A percentile compares a stretch with the other conserved stretches of the same genome.
Evolutionary conservation across 2,888 invertebrate genomes (phyloP).

Genomic region (Herminia tarsipennalis): DNA sequence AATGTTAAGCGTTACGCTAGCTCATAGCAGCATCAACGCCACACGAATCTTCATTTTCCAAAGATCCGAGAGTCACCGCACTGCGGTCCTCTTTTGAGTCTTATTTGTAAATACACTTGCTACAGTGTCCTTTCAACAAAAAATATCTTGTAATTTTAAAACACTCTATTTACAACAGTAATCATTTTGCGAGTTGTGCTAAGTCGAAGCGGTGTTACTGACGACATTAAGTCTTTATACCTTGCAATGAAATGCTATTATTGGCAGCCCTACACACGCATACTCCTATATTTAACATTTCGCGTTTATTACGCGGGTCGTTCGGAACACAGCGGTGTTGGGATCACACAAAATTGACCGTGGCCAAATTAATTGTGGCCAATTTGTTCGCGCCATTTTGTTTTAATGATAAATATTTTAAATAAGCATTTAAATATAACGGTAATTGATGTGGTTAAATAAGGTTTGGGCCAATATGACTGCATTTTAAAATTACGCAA

Average conservation of each 20-base stretch:
- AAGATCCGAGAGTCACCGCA: no score
- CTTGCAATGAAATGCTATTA: background rate
- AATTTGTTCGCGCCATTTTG: constrained; percentile 41
- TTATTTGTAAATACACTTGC: no score
- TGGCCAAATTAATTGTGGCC: constrained; percentile 40
- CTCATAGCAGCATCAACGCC: no score
- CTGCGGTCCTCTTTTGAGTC: no score
- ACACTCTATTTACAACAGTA: no score
- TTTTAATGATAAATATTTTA: constrained; percentile 41
- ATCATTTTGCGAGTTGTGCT: no score
- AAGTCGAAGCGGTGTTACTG: background rate
- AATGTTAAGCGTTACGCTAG: no score
- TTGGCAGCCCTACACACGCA: constrained; percentile 30
- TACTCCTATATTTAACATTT: constrained; percentile 39
- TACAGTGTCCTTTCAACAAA: no score
- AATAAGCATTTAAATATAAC: constrained; percentile 17
- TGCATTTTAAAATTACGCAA: no score
- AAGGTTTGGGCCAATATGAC: no score
- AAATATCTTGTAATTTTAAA: no score
- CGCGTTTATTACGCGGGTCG: constrained; percentile 31
- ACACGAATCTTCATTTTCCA: no score
- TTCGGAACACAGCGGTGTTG: constrained; percentile 11
- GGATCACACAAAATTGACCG: constrained; percentile 42
- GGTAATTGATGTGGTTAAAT: constrained; percentile 11
- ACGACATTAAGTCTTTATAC: background rate